phyloP scores from a whole-genome alignment of 2,797 vertebrate genomes.

The Sebastes oblongus region DNA sequence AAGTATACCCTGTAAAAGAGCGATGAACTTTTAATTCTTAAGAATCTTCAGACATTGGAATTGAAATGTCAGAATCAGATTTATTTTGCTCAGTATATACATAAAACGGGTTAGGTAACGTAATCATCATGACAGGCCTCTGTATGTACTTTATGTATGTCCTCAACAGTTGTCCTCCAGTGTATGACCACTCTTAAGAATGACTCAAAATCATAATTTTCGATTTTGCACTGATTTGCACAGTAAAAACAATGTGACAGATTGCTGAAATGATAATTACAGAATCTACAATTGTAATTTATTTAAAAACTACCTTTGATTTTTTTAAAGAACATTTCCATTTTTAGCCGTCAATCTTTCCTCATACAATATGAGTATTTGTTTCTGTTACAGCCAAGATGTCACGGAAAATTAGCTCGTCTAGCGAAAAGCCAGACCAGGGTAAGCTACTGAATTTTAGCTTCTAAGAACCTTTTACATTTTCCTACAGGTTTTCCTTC shows the following conservation, averaged over 20 bases:
- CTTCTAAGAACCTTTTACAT: slow-evolving; percentile 34
- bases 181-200: slow-evolving; percentile 31
- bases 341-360: slow-evolving; percentile 18
- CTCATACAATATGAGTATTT: slow-evolving; percentile 71
- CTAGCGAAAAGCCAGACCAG: slow-evolving; percentile 93
- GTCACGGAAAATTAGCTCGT: slow-evolving; percentile 98
- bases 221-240: neutral
- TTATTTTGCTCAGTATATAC: too few species aligned
- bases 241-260: neutral
- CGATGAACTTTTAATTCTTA: neutral
- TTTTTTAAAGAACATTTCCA: neutral
- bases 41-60: neutral
- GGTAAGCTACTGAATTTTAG: slow-evolving; percentile 86
- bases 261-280: neutral
- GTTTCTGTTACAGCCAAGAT: slow-evolving; percentile 93
- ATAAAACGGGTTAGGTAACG: too few species aligned
- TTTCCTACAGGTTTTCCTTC: slow-evolving; percentile 45
- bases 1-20: neutral
- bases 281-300: neutral
- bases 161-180: slow-evolving; percentile 44
- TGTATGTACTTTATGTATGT: neutral
- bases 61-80: neutral
- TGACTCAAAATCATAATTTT: neutral
- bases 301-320: neutral
- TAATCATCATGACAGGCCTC: neutral